These are phyloP conservation scores for Ciconia nigra DNA, from an alignment of 2,797 vertebrate species.

Conservation along the genomic window DNA sequence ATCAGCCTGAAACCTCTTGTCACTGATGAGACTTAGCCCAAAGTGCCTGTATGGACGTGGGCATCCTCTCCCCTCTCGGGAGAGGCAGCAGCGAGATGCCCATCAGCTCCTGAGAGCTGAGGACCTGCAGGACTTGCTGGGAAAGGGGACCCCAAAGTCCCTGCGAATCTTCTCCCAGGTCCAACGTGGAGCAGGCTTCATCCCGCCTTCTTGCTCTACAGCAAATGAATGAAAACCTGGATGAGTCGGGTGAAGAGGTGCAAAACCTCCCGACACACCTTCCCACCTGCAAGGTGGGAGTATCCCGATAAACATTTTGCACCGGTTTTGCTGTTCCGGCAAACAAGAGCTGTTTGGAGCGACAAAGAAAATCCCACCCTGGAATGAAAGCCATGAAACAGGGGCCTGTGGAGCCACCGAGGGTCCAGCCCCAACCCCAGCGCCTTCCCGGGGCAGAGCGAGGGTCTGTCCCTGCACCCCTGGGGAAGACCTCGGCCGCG, in stretches of 20 bases:
- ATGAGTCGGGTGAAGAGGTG: rapidly evolving
- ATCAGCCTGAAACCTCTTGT: neutral
- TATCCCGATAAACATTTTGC: rapidly evolving
- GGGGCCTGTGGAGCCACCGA: neutral
- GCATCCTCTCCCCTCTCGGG: neutral
- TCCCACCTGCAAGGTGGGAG: rapidly evolving
- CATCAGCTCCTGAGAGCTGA: neutral
- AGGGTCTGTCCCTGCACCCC: neutral
- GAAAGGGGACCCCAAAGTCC: neutral
- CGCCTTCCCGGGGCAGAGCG: neutral
- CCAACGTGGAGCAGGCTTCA: rapidly evolving
- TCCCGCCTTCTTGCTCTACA: neutral
- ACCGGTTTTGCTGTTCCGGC: neutral
- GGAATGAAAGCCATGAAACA: neutral
- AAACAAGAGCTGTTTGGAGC: neutral
- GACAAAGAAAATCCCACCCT: neutral
- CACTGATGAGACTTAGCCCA: neutral
- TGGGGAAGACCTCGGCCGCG: rapidly evolving
- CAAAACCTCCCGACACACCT: neutral
- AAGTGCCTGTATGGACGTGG: neutral
- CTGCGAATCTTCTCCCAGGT: neutral
- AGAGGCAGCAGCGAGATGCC: neutral
- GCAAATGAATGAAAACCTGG: neutral
- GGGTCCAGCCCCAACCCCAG: neutral
- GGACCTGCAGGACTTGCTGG: neutral